Evolutionary conservation across 1,140 invertebrate species (phyloP).

Genomic region (Trinorchestia longiramus): DNA sequence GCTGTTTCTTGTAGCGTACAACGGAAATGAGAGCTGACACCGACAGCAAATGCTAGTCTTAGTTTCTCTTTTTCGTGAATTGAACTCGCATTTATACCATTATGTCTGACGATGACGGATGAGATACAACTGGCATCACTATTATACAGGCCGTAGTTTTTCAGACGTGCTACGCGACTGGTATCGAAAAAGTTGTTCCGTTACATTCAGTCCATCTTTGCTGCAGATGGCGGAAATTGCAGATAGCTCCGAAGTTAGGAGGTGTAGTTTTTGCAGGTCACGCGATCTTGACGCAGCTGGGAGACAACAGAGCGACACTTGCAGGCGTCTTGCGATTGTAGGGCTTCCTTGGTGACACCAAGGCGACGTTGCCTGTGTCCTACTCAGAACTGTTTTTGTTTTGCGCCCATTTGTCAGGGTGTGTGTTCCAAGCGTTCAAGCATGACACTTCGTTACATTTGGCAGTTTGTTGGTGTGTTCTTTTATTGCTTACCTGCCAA

Average conservation of each 20-base stretch:
- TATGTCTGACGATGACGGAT: background rate
- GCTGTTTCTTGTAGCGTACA: background rate
- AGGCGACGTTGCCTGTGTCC: background rate
- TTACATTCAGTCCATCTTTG: background rate
- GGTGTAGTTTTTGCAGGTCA: background rate
- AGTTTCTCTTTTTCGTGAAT: background rate
- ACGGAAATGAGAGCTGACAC: background rate
- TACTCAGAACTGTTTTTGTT: background rate
- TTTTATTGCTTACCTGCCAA: too few species aligned
- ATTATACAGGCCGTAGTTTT: background rate
- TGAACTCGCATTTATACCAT: background rate
- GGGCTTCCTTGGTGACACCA: background rate
- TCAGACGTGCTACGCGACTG: background rate
- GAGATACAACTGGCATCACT: background rate
- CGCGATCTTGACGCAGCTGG: background rate
- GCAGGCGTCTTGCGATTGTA: background rate
- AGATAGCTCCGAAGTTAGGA: background rate
- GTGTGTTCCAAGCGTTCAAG: background rate
- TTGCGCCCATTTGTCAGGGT: background rate
- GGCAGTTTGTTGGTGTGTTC: too few species aligned
- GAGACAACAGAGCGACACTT: background rate
- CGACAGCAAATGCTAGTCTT: background rate
- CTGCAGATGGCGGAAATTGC: background rate
- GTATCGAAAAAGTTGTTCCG: background rate
- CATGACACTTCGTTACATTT: background rate